phyloP scores from a whole-genome alignment of 2,888 invertebrate species.

The Choristoneura rosaceana region DNA sequence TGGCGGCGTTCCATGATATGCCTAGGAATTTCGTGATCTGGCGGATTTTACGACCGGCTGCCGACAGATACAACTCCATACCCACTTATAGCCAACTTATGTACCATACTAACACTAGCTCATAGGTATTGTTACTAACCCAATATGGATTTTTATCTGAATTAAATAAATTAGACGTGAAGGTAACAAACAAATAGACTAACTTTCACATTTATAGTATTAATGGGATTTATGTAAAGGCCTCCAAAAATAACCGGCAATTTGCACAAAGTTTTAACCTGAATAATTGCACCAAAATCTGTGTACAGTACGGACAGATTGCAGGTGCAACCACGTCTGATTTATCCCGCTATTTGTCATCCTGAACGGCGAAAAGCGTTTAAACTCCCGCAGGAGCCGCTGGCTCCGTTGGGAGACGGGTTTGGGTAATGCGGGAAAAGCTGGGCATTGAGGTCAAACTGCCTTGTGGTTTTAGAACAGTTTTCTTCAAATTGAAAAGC shows the following conservation, averaged over 20 bases:
- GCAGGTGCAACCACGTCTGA: constrained; percentile 45
- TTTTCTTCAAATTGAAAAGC: neutral
- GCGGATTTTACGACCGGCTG: too few species aligned
- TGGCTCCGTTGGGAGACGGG: neutral
- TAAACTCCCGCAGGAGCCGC: constrained; percentile 1
- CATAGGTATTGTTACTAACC: too few species aligned
- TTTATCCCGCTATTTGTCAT: constrained; percentile 50
- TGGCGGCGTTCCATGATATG: too few species aligned
- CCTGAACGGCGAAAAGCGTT: constrained; percentile 44
- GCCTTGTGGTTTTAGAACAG: neutral
- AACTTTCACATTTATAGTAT: too few species aligned
- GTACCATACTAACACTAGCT: too few species aligned
- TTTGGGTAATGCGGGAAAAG: too few species aligned
- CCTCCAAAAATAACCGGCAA: constrained; percentile 4
- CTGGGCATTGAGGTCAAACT: neutral
- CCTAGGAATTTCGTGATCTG: too few species aligned
- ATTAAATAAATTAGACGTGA: too few species aligned
- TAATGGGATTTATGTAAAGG: neutral
- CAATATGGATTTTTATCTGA: too few species aligned
- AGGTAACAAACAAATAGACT: too few species aligned
- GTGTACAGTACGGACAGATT: constrained; percentile 32
- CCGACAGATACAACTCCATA: too few species aligned
- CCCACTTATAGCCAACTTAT: too few species aligned
- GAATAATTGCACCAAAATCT: constrained; percentile 20
- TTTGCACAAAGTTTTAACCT: constrained; percentile 21